Evolutionary conservation across 2,888 invertebrate genomes (phyloP).

Genomic region (Anorthoa munda): DNA sequence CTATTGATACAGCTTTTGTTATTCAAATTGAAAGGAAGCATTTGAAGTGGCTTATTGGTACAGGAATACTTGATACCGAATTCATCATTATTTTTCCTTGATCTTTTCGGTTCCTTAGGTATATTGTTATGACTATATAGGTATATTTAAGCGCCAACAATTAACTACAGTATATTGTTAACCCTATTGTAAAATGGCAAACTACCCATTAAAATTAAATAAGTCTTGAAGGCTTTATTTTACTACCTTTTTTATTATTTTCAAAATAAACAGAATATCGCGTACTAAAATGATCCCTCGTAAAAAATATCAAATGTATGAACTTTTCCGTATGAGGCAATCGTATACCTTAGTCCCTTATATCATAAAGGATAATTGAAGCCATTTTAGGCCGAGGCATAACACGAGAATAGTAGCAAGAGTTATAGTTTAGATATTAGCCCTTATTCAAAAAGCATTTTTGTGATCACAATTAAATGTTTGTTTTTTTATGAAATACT

Average conservation of each 20-base stretch:
- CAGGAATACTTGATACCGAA: neutral
- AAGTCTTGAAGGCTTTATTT: neutral
- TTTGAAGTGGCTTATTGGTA: neutral
- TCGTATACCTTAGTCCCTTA: neutral
- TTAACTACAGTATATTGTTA: neutral
- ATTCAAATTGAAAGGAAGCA: conserved; percentile 31
- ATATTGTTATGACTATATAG: neutral
- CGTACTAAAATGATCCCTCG: conserved; percentile 16
- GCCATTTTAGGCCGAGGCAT: neutral
- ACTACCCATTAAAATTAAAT: conserved; percentile 10
- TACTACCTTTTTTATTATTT: neutral
- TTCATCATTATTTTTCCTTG: neutral
- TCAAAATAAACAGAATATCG: conserved; percentile 26
- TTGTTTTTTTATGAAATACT: no score
- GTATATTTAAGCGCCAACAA: conserved; percentile 4
- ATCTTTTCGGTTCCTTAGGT: neutral
- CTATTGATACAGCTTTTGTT: conserved; percentile 6
- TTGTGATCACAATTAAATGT: neutral
- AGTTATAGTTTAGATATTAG: neutral
- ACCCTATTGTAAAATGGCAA: neutral
- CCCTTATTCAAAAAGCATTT: neutral
- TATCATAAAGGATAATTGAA: conserved; percentile 11
- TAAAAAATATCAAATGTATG: conserved; percentile 12
- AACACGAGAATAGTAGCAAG: neutral
- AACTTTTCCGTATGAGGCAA: neutral